These are phyloP conservation scores for Hiodon alosoides DNA, from an alignment of 2,113 vertebrate genomes.

Conservation along the genomic window DNA sequence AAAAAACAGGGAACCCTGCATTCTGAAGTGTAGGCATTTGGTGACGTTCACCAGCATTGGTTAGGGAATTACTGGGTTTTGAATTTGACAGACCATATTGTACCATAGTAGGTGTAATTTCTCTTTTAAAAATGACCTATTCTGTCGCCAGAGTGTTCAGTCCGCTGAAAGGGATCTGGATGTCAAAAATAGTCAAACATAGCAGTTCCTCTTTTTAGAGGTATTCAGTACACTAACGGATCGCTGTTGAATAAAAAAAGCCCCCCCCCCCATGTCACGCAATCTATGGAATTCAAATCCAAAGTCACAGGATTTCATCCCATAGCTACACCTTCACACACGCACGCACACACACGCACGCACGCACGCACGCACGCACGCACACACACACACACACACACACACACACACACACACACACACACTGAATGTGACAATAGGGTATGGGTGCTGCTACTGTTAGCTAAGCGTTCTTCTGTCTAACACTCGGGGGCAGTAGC, in stretches of 20 bases:
- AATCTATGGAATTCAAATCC: not conserved
- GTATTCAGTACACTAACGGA: too few species aligned
- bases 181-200: too few species aligned
- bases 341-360: too few species aligned
- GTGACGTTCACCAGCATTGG: not conserved
- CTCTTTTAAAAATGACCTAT: not conserved
- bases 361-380: too few species aligned
- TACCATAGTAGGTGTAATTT: conserved; percentile 15
- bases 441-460: not conserved
- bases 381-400: too few species aligned
- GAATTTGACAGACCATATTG: not conserved
- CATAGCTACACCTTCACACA: not conserved
- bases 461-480: conserved; percentile 33
- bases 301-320: not conserved
- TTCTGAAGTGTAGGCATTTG: not conserved
- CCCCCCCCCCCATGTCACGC: too few species aligned
- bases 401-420: not conserved
- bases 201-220: too few species aligned
- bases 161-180: too few species aligned
- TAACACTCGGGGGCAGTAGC: conserved; percentile 62
- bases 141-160: too few species aligned
- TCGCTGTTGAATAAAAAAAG: too few species aligned
- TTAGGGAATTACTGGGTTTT: not conserved
- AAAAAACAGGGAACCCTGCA: not conserved
- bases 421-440: not conserved